Evolutionary conservation across 2,888 invertebrate species (phyloP).

Genomic region (Synanthedon tipuliformis): DNA sequence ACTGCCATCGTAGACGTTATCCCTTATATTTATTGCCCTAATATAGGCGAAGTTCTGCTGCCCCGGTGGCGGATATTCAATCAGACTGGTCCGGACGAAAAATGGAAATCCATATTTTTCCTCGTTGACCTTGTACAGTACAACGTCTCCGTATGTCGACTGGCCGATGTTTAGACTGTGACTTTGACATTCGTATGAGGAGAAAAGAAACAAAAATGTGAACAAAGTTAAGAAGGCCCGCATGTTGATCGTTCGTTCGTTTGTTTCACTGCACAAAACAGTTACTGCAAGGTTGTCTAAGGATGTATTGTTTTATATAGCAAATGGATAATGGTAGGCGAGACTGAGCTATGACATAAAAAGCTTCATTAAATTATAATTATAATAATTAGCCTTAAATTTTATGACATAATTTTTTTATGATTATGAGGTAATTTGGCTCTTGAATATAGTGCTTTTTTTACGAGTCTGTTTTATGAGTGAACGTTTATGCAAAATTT

Average conservation of each 20-base stretch:
- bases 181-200: constrained; percentile 33
- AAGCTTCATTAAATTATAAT: neutral
- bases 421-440: too few relatives aligned
- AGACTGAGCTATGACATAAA: constrained; percentile 12
- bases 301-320: constrained; percentile 41
- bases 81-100: constrained; percentile 32
- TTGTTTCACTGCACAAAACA: constrained; percentile 12
- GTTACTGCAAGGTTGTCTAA: constrained; percentile 38
- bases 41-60: constrained; percentile 43
- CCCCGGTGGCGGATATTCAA: constrained; percentile 49
- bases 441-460: too few relatives aligned
- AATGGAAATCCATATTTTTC: constrained; percentile 53
- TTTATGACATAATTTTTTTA: too few relatives aligned
- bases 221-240: constrained; percentile 25
- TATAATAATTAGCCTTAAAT: too few relatives aligned
- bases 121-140: constrained; percentile 39
- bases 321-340: constrained; percentile 22
- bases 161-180: constrained; percentile 46
- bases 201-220: constrained; percentile 28
- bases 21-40: constrained; percentile 43
- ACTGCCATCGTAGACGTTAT: constrained; percentile 37
- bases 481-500: too few relatives aligned
- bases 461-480: too few relatives aligned
- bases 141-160: constrained; percentile 43
- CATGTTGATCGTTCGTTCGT: constrained; percentile 45